Evolutionary conservation across 2,888 invertebrate genomes (phyloP).

Genomic region (Ferrisia virgata): DNA sequence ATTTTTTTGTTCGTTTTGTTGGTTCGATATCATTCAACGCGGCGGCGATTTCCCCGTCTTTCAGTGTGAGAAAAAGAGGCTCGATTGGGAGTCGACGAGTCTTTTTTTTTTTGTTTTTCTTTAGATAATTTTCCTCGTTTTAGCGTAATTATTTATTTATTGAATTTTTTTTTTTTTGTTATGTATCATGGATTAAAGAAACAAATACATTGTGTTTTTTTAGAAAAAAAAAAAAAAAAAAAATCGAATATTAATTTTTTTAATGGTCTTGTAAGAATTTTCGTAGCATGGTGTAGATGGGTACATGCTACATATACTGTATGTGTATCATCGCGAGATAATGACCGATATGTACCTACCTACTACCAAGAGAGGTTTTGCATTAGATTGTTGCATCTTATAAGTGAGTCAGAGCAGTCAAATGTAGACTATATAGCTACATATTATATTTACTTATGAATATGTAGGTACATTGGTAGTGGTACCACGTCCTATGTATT

Average conservation of each 20-base stretch:
- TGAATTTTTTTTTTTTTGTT: not conserved
- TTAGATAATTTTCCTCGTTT: not conserved
- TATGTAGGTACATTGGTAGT: too few relatives aligned
- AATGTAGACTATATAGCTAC: too few relatives aligned
- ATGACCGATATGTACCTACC: too few relatives aligned
- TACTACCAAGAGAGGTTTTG: too few relatives aligned
- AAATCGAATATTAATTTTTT: too few relatives aligned
- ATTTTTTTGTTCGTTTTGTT: not conserved
- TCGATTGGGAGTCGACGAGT: not conserved
- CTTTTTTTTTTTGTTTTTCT: not conserved
- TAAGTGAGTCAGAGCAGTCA: too few relatives aligned
- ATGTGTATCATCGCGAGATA: too few relatives aligned
- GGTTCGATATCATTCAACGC: not conserved
- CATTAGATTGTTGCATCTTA: too few relatives aligned
- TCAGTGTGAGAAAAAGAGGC: not conserved
- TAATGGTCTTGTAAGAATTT: not conserved
- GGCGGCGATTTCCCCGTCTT: not conserved
- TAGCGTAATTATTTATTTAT: not conserved
- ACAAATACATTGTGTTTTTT: not conserved
- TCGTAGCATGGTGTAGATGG: not conserved
- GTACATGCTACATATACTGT: not conserved
- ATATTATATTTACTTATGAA: too few relatives aligned
- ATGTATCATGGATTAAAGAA: not conserved
- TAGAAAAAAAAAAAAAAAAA: not conserved
- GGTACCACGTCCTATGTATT: too few relatives aligned